phyloP scores from a whole-genome alignment of 2,888 invertebrate genomes.

The Magallana nippona region DNA sequence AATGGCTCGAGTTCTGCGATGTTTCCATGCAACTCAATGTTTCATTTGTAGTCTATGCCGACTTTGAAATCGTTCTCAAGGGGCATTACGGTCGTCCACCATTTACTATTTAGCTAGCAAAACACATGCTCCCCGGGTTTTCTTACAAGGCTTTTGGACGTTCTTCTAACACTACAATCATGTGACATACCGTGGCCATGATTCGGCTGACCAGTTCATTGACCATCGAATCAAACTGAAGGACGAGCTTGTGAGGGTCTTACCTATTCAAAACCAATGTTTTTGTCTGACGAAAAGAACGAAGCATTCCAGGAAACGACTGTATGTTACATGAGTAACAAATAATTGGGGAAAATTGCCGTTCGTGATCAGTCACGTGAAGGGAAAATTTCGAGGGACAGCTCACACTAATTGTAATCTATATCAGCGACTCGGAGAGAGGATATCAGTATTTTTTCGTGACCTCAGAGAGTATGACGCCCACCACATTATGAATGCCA shows the following conservation, averaged over 20 bases:
- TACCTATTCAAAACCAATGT: slow-evolving; percentile 34
- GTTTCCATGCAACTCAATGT: too few species aligned
- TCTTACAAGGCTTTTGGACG: slow-evolving; percentile 30
- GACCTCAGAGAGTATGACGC: slow-evolving; percentile 41
- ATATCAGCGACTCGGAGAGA: too few species aligned
- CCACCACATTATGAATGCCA: slow-evolving; percentile 37
- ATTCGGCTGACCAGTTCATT: neutral
- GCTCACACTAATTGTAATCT: slow-evolving; percentile 44
- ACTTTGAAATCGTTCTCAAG: neutral
- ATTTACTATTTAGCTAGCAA: slow-evolving; percentile 21
- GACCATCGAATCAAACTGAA: slow-evolving; percentile 35
- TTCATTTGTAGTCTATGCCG: neutral
- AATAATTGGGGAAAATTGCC: slow-evolving; percentile 14
- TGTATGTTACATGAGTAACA: slow-evolving; percentile 39
- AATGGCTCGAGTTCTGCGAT: too few species aligned
- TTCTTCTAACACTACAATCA: neutral
- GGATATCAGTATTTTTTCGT: neutral
- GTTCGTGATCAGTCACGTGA: slow-evolving; percentile 48
- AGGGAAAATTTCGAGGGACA: slow-evolving; percentile 41
- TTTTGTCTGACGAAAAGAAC: slow-evolving; percentile 32
- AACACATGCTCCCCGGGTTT: slow-evolving; percentile 23
- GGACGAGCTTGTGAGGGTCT: slow-evolving; percentile 3
- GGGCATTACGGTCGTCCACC: neutral
- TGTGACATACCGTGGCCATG: slow-evolving; percentile 23
- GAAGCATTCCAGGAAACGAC: slow-evolving; percentile 37